phyloP scores from a whole-genome alignment of 2,113 vertebrate species.

The Callocephalon fimbriatum region DNA sequence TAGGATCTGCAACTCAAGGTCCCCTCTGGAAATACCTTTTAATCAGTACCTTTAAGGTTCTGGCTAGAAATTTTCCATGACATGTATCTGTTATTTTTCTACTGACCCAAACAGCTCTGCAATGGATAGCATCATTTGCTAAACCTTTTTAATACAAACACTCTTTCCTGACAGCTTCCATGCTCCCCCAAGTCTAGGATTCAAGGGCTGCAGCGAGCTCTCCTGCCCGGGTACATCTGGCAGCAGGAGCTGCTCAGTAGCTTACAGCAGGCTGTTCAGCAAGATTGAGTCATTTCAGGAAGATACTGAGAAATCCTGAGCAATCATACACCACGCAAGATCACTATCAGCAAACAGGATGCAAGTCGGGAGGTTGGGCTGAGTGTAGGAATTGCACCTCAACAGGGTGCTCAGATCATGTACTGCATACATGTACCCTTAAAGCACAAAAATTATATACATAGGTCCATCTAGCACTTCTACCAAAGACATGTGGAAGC shows the following conservation, averaged over 20 bases:
- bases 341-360: rapidly evolving
- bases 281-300: neutral
- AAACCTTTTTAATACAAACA: neutral
- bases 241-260: neutral
- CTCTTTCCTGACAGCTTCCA: neutral
- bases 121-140: neutral
- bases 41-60: neutral
- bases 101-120: neutral
- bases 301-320: neutral
- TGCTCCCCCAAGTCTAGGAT: neutral
- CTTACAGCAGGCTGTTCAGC: neutral
- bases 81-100: neutral
- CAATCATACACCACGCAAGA: neutral
- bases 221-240: neutral
- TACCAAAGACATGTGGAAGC: rapidly evolving
- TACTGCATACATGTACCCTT: rapidly evolving
- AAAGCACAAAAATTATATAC: neutral
- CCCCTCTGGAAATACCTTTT: neutral
- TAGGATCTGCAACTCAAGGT: neutral
- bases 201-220: neutral
- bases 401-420: neutral
- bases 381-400: neutral
- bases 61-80: neutral
- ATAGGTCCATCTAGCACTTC: neutral
- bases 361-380: neutral